A percentile compares a stretch with the other conserved stretches of the same genome.
Evolutionary conservation across 2,888 invertebrate species (phyloP).

Genomic region (Gymnoscelis rufifasciata): DNA sequence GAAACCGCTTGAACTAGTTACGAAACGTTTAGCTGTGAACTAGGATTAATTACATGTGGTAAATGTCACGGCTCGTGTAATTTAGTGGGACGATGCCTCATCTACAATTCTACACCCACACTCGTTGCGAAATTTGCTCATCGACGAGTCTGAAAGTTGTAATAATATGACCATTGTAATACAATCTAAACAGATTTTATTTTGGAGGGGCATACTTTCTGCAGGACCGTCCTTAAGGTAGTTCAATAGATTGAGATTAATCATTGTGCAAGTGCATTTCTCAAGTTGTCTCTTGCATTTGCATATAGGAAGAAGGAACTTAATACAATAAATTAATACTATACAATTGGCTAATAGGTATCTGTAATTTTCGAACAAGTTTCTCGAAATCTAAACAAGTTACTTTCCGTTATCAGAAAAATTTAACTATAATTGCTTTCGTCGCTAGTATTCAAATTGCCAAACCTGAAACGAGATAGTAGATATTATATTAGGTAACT

Average conservation of each 20-base stretch:
- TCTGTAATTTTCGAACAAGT: no score
- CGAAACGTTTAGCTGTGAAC: conserved; percentile 13
- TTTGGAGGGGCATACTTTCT: neutral
- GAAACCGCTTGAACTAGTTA: conserved; percentile 23
- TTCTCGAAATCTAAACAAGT: neutral
- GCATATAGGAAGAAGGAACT: no score
- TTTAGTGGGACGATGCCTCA: neutral
- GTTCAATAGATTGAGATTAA: no score
- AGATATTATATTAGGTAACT: neutral
- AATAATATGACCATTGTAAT: neutral
- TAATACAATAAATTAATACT: no score
- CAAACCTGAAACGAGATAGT: no score
- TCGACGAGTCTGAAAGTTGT: neutral
- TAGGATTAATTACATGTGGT: conserved; percentile 22
- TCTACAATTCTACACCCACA: no score
- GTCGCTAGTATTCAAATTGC: no score
- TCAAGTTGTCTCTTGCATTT: no score
- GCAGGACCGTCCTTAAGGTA: neutral
- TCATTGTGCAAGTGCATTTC: no score
- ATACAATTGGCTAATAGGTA: no score
- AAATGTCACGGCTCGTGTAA: conserved; percentile 16
- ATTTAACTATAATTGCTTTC: no score
- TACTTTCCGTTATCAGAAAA: no score
- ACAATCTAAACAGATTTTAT: neutral
- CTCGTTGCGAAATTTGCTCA: conserved; percentile 13